Percentiles rank a stretch among this genome's conserved stretches.
phyloP scores from a whole-genome alignment of 2,113 vertebrate genomes.

The Dasyurus viverrinus region DNA sequence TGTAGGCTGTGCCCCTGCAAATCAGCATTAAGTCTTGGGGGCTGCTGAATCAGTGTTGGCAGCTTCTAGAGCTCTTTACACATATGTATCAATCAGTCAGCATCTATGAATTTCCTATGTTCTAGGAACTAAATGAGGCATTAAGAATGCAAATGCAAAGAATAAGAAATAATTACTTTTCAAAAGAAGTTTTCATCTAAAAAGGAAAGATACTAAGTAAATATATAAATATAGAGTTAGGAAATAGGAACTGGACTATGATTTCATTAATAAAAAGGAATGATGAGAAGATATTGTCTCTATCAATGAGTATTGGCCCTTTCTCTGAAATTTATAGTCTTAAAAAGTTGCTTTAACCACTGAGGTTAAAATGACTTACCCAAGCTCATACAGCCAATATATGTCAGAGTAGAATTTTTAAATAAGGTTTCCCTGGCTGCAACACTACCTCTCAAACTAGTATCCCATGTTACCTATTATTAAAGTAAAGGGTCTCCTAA shows the following conservation, averaged over 20 bases:
- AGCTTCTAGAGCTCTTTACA: background rate
- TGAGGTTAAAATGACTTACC: background rate
- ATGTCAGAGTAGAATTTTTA: background rate
- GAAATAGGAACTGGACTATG: background rate
- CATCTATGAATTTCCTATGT: background rate
- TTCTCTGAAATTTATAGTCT: background rate
- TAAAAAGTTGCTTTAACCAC: background rate
- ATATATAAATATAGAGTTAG: background rate
- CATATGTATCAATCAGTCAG: background rate
- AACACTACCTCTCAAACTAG: background rate
- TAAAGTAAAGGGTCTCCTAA: no score
- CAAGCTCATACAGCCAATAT: background rate
- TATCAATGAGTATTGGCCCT: background rate
- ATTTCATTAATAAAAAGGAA: background rate
- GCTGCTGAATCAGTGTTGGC: background rate
- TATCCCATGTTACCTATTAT: background rate
- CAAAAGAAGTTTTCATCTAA: background rate
- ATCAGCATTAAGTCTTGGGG: background rate
- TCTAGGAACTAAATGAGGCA: background rate
- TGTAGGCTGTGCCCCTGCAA: background rate
- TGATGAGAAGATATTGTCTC: background rate
- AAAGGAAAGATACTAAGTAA: background rate
- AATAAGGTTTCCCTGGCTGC: background rate
- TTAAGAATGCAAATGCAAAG: background rate
- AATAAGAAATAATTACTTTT: background rate